phyloP scores from a whole-genome alignment of 2,888 invertebrate species.

The Ornithoptera priamus region DNA sequence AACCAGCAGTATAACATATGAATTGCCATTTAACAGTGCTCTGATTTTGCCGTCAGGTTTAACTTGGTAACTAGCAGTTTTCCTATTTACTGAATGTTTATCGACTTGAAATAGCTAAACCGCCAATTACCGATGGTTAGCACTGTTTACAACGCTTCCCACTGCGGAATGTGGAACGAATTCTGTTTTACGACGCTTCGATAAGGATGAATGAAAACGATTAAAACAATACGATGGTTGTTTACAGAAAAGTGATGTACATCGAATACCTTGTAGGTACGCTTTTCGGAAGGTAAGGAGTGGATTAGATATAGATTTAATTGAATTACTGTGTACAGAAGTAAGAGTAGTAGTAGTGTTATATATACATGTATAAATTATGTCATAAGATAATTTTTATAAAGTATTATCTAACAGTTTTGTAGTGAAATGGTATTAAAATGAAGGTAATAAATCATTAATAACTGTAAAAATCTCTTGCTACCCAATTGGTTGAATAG shows the following conservation, averaged over 20 bases:
- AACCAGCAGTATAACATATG: neutral
- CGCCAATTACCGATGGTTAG: slow-evolving; percentile 24
- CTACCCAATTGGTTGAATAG: too few relatives aligned
- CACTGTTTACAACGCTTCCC: slow-evolving; percentile 23
- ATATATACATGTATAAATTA: too few relatives aligned
- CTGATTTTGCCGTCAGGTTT: neutral
- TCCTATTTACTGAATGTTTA: slow-evolving; percentile 20
- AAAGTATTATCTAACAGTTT: too few relatives aligned
- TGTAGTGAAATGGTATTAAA: too few relatives aligned
- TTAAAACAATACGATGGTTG: slow-evolving; percentile 12
- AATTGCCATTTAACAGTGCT: neutral
- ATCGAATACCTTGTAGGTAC: too few relatives aligned
- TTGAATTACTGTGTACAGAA: too few relatives aligned
- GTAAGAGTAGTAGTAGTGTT: too few relatives aligned
- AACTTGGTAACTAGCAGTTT: neutral
- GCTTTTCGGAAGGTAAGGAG: too few relatives aligned
- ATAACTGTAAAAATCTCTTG: too few relatives aligned
- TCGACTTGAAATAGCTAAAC: slow-evolving; percentile 21
- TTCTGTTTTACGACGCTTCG: slow-evolving; percentile 22
- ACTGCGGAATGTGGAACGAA: slow-evolving; percentile 23
- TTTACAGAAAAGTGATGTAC: slow-evolving; percentile 2
- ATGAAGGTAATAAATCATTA: too few relatives aligned
- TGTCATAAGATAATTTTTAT: too few relatives aligned
- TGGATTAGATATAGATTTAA: too few relatives aligned
- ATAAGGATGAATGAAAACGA: slow-evolving; percentile 28